A percentile compares a stretch with the other conserved stretches of the same genome.
Evolutionary conservation across 1,140 invertebrate genomes (phyloP).

Genomic region (Hirudo medicinalis): DNA sequence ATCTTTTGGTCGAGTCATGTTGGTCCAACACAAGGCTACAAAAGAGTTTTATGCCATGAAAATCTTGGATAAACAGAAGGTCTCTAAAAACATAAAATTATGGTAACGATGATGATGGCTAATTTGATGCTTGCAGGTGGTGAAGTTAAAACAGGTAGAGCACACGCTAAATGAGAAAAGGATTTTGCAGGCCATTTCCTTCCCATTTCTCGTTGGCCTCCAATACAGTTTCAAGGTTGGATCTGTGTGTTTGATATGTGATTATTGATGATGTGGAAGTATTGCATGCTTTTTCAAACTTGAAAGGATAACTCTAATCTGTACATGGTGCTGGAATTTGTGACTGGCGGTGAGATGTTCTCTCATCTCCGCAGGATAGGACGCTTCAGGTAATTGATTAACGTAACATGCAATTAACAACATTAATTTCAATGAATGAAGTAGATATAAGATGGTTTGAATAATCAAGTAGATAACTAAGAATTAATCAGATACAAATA

Average conservation of each 20-base stretch:
- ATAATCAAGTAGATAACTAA: too few relatives aligned
- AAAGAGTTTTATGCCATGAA: slow-evolving; percentile 98
- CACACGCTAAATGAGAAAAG: slow-evolving; percentile 95
- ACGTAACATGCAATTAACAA: neutral
- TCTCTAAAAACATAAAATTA: slow-evolving; percentile 33
- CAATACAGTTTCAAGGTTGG: slow-evolving; percentile 83
- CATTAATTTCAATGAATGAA: too few relatives aligned
- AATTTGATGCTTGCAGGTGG: slow-evolving; percentile 47
- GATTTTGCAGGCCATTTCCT: slow-evolving; percentile 90
- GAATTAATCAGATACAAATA: neutral
- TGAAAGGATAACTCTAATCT: slow-evolving; percentile 85
- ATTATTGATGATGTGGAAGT: neutral
- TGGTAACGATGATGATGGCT: neutral
- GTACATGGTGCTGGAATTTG: slow-evolving; percentile 97
- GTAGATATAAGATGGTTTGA: too few relatives aligned
- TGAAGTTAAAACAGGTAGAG: slow-evolving; percentile 94
- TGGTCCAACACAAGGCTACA: slow-evolving; percentile 92
- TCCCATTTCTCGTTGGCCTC: slow-evolving; percentile 89
- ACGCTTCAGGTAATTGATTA: slow-evolving; percentile 37
- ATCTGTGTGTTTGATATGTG: neutral
- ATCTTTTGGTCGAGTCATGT: slow-evolving; percentile 98
- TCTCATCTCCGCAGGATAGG: slow-evolving; percentile 84
- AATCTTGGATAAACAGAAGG: slow-evolving; percentile 96
- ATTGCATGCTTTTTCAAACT: neutral
- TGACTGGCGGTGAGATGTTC: slow-evolving; percentile 96